Conservation (phyloP, 2,797 vertebrate species). For the Chaenodraco wilsoni region DNA sequence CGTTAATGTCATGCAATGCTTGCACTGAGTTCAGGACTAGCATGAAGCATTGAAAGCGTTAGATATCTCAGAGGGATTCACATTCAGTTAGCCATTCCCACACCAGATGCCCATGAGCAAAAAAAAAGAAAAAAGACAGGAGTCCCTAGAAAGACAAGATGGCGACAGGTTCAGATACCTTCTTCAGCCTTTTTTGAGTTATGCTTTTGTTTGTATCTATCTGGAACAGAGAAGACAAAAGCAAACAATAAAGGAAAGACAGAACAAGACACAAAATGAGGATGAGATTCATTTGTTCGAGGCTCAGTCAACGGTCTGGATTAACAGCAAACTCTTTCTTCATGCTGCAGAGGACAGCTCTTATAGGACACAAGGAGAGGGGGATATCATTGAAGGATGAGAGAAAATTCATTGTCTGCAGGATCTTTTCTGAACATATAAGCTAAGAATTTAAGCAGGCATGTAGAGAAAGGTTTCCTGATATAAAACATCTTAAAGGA, state of each 20-base stretch:
- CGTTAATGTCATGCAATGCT: slow-evolving; percentile 74
- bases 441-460: slow-evolving; percentile 5
- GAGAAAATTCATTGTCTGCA: slow-evolving; percentile 12
- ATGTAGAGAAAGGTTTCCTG: slow-evolving; percentile 6
- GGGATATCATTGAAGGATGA: slow-evolving; percentile 22
- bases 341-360: slow-evolving; percentile 70
- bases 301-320: slow-evolving; percentile 66
- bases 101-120: slow-evolving; percentile 39
- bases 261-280: slow-evolving; percentile 78
- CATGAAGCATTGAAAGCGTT: slow-evolving; percentile 47
- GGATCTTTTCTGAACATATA: not conserved
- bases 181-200: slow-evolving; percentile 90
- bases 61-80: slow-evolving; percentile 37
- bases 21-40: slow-evolving; percentile 36
- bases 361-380: slow-evolving; percentile 43
- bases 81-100: slow-evolving; percentile 60
- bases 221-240: slow-evolving; percentile 89
- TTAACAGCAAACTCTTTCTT: slow-evolving; percentile 59
- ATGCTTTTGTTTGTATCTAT: slow-evolving; percentile 94
- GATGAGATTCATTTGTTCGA: slow-evolving; percentile 67
- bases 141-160: slow-evolving; percentile 71
- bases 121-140: slow-evolving; percentile 44
- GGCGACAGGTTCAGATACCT: slow-evolving; percentile 85
- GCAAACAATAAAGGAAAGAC: slow-evolving; percentile 79
- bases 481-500: not conserved